Evolutionary conservation across 2,113 vertebrate species (phyloP).

Genomic region (Spermophilus dauricus): DNA sequence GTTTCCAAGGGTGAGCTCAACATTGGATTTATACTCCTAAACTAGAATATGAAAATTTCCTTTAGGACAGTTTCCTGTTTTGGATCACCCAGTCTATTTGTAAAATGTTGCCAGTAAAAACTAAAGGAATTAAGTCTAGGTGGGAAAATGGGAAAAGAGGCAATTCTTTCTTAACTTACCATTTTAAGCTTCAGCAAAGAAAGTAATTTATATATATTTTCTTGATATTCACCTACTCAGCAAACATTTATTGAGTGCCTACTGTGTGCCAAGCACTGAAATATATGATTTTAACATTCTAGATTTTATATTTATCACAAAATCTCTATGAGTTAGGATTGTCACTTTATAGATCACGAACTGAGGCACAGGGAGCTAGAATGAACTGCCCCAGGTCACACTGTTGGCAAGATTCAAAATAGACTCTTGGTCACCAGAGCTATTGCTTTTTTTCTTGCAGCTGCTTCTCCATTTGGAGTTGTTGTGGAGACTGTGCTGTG

Average conservation of each 20-base stretch:
- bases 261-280: neutral
- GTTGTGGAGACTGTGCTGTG: conserved; percentile 21
- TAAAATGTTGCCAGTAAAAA: conserved; percentile 66
- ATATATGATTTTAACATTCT: neutral
- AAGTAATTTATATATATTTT: neutral
- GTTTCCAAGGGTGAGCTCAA: conserved; percentile 68
- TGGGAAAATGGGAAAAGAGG: conserved; percentile 56
- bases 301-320: neutral
- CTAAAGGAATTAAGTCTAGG: conserved; percentile 53
- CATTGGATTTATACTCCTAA: conserved; percentile 62
- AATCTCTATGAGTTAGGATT: neutral
- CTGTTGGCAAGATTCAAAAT: conserved; percentile 53
- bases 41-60: conserved; percentile 70
- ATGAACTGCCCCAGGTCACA: conserved; percentile 1
- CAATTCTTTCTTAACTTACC: conserved; percentile 33
- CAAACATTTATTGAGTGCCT: conserved; percentile 40
- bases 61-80: conserved; percentile 73
- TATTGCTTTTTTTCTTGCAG: conserved; percentile 31
- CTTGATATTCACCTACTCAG: neutral
- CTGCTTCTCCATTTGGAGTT: conserved; percentile 26
- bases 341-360: conserved; percentile 35
- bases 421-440: conserved; percentile 49
- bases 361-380: neutral
- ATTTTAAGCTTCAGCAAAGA: conserved; percentile 40
- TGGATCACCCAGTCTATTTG: conserved; percentile 57